These are phyloP conservation scores for Cathartes aura DNA, from an alignment of 2,113 vertebrate species.

Conservation along the genomic window DNA sequence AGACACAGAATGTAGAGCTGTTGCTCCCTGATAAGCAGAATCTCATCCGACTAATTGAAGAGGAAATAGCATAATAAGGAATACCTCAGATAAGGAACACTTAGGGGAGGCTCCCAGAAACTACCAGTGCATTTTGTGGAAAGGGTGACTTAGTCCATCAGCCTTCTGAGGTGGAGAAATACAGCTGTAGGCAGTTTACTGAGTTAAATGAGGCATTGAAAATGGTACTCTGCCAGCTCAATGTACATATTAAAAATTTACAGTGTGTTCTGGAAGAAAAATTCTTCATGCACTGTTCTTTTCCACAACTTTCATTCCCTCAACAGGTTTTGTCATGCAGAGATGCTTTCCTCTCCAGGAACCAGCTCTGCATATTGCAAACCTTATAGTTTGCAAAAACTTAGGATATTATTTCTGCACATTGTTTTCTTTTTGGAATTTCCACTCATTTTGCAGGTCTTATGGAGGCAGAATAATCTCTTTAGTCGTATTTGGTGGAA, in stretches of 20 bases:
- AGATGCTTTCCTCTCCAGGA: neutral
- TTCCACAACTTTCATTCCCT: neutral
- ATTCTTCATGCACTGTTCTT: neutral
- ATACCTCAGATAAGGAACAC: neutral
- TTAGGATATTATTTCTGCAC: neutral
- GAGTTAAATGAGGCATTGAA: neutral
- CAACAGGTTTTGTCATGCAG: neutral
- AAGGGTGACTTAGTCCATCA: neutral
- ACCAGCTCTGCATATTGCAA: too few species aligned
- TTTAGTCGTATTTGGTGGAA: neutral
- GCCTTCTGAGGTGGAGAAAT: neutral
- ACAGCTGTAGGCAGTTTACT: neutral
- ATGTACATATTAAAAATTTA: neutral
- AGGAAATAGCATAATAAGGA: neutral
- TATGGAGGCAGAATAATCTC: neutral
- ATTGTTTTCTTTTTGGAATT: neutral
- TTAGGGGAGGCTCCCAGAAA: neutral
- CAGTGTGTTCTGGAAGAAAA: neutral
- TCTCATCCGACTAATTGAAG: neutral
- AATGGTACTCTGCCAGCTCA: neutral
- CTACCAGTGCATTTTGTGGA: neutral
- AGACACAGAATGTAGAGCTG: neutral
- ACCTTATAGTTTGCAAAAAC: neutral
- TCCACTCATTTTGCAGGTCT: neutral
- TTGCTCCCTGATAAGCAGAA: neutral